phyloP scores from a whole-genome alignment of 1,140 invertebrate genomes.

The Macrobrachium rosenbergii region DNA sequence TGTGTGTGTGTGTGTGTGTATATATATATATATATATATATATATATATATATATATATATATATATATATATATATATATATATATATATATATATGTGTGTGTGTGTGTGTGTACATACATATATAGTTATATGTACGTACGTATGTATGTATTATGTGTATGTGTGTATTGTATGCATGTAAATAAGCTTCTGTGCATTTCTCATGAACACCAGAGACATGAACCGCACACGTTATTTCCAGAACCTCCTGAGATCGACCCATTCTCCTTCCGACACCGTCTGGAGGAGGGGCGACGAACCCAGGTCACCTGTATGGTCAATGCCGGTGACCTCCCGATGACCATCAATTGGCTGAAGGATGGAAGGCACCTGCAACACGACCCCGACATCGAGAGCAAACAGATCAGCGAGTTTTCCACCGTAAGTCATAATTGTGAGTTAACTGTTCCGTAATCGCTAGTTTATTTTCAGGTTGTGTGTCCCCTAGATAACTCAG shows the following conservation, averaged over 20 bases:
- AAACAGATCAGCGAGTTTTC: constrained; percentile 65
- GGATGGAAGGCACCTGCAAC: constrained; percentile 70
- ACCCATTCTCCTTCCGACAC: constrained; percentile 66
- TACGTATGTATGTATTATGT: neutral
- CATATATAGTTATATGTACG: neutral
- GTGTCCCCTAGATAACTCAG: too few relatives aligned
- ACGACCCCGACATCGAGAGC: constrained; percentile 58
- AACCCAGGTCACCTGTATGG: constrained; percentile 69
- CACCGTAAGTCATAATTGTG: constrained; percentile 20
- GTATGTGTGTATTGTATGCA: too few relatives aligned
- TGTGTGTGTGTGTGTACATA: neutral
- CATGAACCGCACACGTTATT: neutral
- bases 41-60: constrained; percentile 15
- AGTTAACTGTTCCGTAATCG: too few relatives aligned
- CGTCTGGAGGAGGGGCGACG: constrained; percentile 67
- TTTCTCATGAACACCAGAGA: neutral
- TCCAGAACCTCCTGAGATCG: constrained; percentile 68
- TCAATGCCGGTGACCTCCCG: constrained; percentile 70
- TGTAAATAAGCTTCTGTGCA: neutral
- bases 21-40: constrained; percentile 37
- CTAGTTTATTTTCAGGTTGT: too few relatives aligned
- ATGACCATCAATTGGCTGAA: constrained; percentile 73
- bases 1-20: neutral
- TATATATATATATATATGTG: neutral
- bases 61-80: neutral